Percentiles rank a stretch among this genome's conserved stretches.
Conservation (phyloP, 2,797 vertebrate genomes). For the Pempheris klunzingeri region DNA sequence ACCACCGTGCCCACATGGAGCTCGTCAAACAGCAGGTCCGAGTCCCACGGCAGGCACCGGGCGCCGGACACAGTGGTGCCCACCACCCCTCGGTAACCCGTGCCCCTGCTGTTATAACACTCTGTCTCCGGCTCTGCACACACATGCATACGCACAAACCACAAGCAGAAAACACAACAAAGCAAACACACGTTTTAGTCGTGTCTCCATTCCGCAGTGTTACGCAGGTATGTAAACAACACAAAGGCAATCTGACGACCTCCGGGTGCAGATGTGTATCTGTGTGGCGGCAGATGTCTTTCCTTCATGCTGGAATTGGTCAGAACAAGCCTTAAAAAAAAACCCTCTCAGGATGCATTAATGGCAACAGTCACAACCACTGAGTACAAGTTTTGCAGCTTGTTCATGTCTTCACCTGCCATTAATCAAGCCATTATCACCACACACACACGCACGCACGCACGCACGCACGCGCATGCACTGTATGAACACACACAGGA, state of each 20-base stretch:
- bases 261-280: constrained; percentile 7
- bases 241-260: constrained; percentile 3
- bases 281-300: constrained; percentile 14
- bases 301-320: constrained; percentile 34
- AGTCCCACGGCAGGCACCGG: constrained; percentile 92
- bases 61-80: constrained; percentile 85
- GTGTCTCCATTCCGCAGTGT: not conserved
- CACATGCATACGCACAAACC: constrained; percentile 31
- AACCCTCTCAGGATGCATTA: not conserved
- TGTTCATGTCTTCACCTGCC: constrained; percentile 50
- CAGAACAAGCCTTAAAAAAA: constrained; percentile 32
- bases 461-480: constrained; percentile 7
- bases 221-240: constrained; percentile 32
- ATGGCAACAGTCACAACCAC: constrained; percentile 19
- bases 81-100: constrained; percentile 87
- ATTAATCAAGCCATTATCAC: constrained; percentile 32
- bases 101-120: constrained; percentile 87
- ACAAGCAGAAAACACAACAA: constrained; percentile 6
- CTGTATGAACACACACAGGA: not conserved
- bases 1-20: constrained; percentile 83
- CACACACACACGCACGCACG: not conserved
- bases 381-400: constrained; percentile 28
- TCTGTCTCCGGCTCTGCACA: constrained; percentile 80
- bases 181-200: constrained; percentile 4
- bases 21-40: constrained; percentile 90